Conservation (phyloP, 2,888 invertebrate genomes). For the Linyphia triangularis region DNA sequence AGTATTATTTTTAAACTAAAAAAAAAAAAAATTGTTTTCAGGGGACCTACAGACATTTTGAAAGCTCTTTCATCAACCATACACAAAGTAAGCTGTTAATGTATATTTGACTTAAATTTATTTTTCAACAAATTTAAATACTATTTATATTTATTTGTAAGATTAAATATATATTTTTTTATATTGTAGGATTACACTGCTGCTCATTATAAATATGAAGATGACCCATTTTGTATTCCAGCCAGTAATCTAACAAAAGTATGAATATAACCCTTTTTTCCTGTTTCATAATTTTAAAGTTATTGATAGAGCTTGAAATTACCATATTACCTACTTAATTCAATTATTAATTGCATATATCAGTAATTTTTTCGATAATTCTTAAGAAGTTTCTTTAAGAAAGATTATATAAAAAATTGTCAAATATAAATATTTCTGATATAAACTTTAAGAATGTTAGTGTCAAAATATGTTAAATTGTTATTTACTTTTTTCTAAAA, state of each 20-base stretch:
- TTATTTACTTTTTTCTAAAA: no score
- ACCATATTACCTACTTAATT: no score
- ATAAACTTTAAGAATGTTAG: no score
- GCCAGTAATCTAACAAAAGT: slow-evolving; percentile 82
- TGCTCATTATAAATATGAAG: slow-evolving; percentile 93
- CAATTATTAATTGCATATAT: background rate
- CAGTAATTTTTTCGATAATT: background rate
- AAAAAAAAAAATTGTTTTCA: slow-evolving; percentile 3
- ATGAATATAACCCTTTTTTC: background rate
- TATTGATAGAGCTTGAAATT: no score
- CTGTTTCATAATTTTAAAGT: no score
- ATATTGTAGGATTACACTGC: slow-evolving; percentile 90
- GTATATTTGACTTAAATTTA: background rate
- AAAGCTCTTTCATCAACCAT: slow-evolving; percentile 67
- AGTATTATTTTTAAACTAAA: background rate
- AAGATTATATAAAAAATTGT: background rate
- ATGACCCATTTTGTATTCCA: slow-evolving; percentile 93
- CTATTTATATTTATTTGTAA: background rate
- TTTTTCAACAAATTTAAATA: background rate
- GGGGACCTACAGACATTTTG: slow-evolving; percentile 63
- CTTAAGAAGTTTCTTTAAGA: background rate
- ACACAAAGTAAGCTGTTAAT: slow-evolving; percentile 37
- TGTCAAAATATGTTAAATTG: no score
- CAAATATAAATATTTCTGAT: no score
- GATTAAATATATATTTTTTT: background rate